phyloP scores from a whole-genome alignment of 1,140 invertebrate species.

The Drosophila biarmipes region DNA sequence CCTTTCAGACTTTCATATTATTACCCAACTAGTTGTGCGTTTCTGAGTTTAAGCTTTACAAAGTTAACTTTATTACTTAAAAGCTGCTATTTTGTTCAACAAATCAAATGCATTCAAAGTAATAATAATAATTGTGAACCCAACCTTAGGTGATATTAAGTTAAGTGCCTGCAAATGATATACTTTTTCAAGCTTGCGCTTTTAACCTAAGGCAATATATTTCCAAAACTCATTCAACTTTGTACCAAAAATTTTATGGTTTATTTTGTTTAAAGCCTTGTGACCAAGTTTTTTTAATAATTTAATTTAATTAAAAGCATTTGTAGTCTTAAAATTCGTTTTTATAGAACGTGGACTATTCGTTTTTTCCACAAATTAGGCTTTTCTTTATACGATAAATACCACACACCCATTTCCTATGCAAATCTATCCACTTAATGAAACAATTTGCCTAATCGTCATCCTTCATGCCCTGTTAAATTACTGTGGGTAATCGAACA shows the following conservation, averaged over 20 bases:
- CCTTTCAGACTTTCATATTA: too few relatives aligned
- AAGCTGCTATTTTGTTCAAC: neutral
- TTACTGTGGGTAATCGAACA: neutral
- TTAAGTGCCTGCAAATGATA: neutral
- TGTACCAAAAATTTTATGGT: neutral
- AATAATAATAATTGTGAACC: neutral
- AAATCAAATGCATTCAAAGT: neutral
- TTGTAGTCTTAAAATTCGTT: neutral
- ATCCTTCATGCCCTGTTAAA: neutral
- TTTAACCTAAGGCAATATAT: neutral
- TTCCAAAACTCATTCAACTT: neutral
- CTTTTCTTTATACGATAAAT: neutral
- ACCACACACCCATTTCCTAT: neutral
- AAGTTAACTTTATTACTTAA: too few relatives aligned
- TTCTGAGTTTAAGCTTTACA: too few relatives aligned
- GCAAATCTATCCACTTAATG: slow-evolving; percentile 9
- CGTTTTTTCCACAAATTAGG: neutral
- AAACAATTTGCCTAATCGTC: slow-evolving; percentile 12
- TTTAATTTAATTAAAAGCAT: neutral
- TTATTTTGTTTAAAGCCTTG: neutral
- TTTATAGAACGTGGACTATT: too few relatives aligned
- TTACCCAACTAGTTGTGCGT: too few relatives aligned
- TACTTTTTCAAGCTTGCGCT: neutral
- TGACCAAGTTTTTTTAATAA: neutral
- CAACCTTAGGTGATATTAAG: neutral